Conservation (phyloP, 1,140 invertebrate genomes). For the Penaeus vannamei region DNA sequence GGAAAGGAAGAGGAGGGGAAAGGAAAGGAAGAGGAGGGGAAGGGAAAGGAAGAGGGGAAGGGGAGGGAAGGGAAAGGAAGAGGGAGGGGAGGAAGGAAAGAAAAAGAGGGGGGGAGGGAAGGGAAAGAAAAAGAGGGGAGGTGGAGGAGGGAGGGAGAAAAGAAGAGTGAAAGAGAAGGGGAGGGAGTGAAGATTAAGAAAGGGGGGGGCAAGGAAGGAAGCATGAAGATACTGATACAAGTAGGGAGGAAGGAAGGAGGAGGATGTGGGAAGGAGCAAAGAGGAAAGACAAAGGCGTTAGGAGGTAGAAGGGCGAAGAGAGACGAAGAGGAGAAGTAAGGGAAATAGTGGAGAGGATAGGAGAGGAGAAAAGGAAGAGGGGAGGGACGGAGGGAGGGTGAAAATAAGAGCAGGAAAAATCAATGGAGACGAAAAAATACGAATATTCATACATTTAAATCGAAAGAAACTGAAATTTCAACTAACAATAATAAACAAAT, state of each 20-base stretch:
- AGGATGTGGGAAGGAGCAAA: neutral
- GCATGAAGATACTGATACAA: neutral
- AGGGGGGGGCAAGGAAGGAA: neutral
- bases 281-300: neutral
- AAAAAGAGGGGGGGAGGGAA: neutral
- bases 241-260: constrained; percentile 1
- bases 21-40: neutral
- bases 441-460: no score
- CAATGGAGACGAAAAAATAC: no score
- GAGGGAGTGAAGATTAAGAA: neutral
- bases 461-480: no score
- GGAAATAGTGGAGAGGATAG: neutral
- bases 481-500: no score
- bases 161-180: neutral
- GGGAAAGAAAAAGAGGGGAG: neutral
- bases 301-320: neutral
- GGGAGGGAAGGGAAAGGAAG: neutral
- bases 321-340: neutral
- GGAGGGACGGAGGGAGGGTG: neutral
- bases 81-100: neutral
- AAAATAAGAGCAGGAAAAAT: neutral
- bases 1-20: neutral
- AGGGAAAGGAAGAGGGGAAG: neutral
- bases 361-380: neutral
- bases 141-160: neutral